Conservation (phyloP, 2,113 vertebrate genomes). For the Ptilonorhynchus violaceus region DNA sequence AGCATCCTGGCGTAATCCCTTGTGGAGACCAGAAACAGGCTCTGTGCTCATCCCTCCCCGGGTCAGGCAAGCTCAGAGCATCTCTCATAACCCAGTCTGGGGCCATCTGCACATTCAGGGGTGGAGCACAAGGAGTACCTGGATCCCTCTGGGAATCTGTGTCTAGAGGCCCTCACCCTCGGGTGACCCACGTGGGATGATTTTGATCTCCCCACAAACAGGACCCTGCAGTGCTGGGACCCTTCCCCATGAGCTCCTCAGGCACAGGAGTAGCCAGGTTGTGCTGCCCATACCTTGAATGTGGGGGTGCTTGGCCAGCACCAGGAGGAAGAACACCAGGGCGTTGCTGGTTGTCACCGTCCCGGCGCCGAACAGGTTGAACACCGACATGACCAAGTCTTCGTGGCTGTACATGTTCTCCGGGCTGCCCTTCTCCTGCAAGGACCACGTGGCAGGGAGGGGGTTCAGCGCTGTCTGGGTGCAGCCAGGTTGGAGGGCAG, state of each 20-base stretch:
- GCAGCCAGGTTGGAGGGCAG: neutral
- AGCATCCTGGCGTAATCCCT: neutral
- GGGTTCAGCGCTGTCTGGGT: neutral
- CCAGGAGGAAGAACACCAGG: constrained; percentile 67
- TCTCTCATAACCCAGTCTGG: accelerated
- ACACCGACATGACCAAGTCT: constrained; percentile 55
- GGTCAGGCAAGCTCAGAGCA: neutral
- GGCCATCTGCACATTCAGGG: neutral
- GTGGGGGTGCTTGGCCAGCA: constrained; percentile 73
- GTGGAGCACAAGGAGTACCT: neutral
- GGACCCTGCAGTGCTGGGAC: neutral
- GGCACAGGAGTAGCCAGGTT: neutral
- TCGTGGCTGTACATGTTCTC: neutral
- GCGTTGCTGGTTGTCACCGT: constrained; percentile 63
- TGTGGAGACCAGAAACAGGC: neutral
- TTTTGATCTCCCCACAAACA: accelerated
- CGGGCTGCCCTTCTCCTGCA: constrained; percentile 1
- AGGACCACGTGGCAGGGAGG: neutral
- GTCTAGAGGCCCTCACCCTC: neutral
- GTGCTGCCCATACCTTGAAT: constrained; percentile 68
- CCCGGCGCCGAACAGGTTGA: constrained; percentile 65
- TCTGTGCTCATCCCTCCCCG: neutral
- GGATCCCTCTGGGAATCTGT: neutral
- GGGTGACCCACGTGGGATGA: too few species aligned
- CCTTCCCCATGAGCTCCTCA: neutral